Base-by-base conservation (phyloP, 2,113 vertebrate genomes). In the Halichoerus grypus region DNA sequence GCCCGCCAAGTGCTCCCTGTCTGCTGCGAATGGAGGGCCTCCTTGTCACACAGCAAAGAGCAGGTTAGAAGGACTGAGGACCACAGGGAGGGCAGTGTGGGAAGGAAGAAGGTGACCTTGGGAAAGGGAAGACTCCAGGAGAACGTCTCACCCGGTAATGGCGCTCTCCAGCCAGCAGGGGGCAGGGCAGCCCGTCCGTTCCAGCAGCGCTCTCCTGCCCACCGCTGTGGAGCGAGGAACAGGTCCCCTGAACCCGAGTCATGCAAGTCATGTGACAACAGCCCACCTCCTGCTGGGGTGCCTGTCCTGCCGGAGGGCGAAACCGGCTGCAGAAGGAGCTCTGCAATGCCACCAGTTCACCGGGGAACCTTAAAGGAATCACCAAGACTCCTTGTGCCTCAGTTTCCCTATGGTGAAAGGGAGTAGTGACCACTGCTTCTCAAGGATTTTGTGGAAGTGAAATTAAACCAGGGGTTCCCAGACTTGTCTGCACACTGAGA, bases 151-250 rank as follows among this genome's bases (percentile, higher is more conserved):
- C 2, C 42, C 0, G 7, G 63, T 55, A n/a, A 19, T 24, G 6
- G 69, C 57, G 4, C 53, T 0, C 3, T 39, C 42, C 16, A 51
- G 53, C 76, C 94, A 88, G 92, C 92, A 92, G 82, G 24, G 42
- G 69, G 76, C 88, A 79, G 96, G 72, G 49, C 57, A 57, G 61
- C 59, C 69, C 7, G 19, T 11, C 55, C 6, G 5, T 15, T 63
- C 15, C 4, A 0, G 28, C 2, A 7, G 51, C 1, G 7, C 5
- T 2, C 33, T 21, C 26, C 7, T 1, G 3, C 15, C 26, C 0
- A 49, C 74, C 0, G 15, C 14, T 1, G 24, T 4, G 42, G 26
- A 7, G 15, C 33, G 33, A 3, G 7, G 65, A 33, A n/a, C 22
- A 57, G 55, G 55, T 19, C 55, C 55, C 7, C 55, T 2, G 55